These are phyloP conservation scores for Athripsodes cinereus DNA, from an alignment of 2,888 invertebrate species.

Conservation along the genomic window DNA sequence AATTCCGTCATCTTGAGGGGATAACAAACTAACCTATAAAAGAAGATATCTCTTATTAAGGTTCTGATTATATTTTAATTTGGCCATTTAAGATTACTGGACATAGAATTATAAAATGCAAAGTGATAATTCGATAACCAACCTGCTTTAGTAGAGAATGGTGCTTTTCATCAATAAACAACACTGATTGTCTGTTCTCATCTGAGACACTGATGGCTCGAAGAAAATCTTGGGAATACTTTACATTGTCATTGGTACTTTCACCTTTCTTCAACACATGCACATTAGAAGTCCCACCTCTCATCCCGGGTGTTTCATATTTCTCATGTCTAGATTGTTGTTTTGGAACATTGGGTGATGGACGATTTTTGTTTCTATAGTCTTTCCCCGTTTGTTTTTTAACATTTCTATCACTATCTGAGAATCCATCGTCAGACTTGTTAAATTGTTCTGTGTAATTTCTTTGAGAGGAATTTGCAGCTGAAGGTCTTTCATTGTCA, in stretches of 20 bases:
- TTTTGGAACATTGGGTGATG: background rate
- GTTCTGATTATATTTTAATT: no score
- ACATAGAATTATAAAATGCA: no score
- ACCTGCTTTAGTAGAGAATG: constrained; percentile 23
- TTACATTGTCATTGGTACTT: background rate
- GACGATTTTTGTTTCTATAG: background rate
- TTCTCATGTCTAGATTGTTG: background rate
- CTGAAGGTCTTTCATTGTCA: background rate
- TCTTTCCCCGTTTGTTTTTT: background rate
- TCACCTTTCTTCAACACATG: background rate
- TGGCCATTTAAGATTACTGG: no score
- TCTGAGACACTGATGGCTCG: constrained; percentile 17
- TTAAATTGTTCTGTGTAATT: background rate
- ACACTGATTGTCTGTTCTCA: constrained; percentile 26
- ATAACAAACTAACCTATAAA: constrained; percentile 19
- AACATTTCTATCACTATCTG: background rate
- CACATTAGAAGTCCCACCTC: background rate
- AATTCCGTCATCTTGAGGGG: constrained; percentile 22
- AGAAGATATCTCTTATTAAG: no score
- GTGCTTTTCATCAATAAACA: constrained; percentile 25
- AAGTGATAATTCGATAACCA: background rate
- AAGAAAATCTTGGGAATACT: constrained; percentile 11
- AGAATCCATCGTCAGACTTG: background rate
- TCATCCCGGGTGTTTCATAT: background rate
- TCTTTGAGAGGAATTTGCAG: background rate